Conservation (phyloP, 1,140 invertebrate genomes). For the Pristionchus pacificus region DNA sequence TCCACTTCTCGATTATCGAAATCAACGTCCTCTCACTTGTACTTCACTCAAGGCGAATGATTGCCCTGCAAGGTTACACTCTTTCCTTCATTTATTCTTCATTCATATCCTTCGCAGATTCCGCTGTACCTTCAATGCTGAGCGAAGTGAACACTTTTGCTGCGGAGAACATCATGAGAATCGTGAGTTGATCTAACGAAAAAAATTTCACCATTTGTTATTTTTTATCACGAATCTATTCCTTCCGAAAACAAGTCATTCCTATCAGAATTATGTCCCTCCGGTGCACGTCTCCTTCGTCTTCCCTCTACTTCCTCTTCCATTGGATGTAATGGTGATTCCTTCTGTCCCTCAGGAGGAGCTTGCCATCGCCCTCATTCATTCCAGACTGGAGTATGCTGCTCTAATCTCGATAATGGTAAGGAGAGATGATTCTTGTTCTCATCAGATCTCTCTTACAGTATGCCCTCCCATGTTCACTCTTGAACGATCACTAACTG, state of each 20-base stretch:
- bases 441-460: too few species aligned
- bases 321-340: not conserved
- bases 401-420: not conserved
- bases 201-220: not conserved
- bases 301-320: too few species aligned
- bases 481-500: not conserved
- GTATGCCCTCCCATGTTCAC: not conserved
- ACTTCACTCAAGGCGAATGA: not conserved
- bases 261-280: not conserved
- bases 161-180: not conserved
- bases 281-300: not conserved
- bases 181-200: not conserved
- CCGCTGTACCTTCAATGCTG: not conserved
- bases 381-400: conserved; percentile 1
- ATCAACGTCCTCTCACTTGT: not conserved
- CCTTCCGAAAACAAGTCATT: too few species aligned
- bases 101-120: not conserved
- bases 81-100: too few species aligned
- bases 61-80: not conserved
- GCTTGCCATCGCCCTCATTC: not conserved
- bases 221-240: not conserved
- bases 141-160: not conserved
- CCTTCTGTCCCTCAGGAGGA: not conserved
- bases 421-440: too few species aligned
- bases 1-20: not conserved